Evolutionary conservation across 2,888 invertebrate species (phyloP), one percentile per base, ranked within the genome.

Genomic region (Zhuqinia jingwanae): DNA sequence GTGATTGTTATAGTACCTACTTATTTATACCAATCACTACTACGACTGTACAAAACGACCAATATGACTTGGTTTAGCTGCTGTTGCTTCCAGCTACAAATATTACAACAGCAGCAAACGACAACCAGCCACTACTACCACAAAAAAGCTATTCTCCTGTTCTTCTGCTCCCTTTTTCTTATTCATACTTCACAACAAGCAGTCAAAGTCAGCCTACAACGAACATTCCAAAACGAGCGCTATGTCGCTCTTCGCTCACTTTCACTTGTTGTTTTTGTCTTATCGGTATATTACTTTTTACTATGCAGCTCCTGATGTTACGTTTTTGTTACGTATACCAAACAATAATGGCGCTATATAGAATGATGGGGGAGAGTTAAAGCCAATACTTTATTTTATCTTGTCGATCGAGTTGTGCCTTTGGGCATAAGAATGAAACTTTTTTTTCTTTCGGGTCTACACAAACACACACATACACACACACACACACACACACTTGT

Each of bases 251-350:
- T 30, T 17, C 83, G n/a, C 58, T 83, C 85, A 79, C 85, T 85
- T 58, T 85, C 85, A 85, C 85, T 85, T 85, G 85, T 83, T 81
- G 81, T 73, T 20, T 70, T 70, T 22, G 25, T 73, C 27, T 73
- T 25, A n/a, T 50, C 50, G 25, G 73, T 73, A 22, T 50, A 70
- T 45, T 45, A 70, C 45, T 42, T 8, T 45, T 36, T 27, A 13
- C 63, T 63, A 5, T 63, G 15, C 13, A 2, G 36, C 68, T 68
- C 68, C 45, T 63, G 13, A 15, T 53, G 17, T 53, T 3, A 15
- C 15, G 15, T 17, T 13, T 17, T 53, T 13, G n/a, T n/a, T n/a
- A 15, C 47, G 5, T 47, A n/a, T 47, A 11, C n/a, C 47, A 47
- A 47, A n/a, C 47, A 47, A 47, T 15, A 56, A 56, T n/a, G n/a